A percentile compares a stretch with the other conserved stretches of the same genome.
These are phyloP conservation scores for Phenganax marumi DNA, from an alignment of 92 coral and sea anemone species.

Conservation along the genomic window DNA sequence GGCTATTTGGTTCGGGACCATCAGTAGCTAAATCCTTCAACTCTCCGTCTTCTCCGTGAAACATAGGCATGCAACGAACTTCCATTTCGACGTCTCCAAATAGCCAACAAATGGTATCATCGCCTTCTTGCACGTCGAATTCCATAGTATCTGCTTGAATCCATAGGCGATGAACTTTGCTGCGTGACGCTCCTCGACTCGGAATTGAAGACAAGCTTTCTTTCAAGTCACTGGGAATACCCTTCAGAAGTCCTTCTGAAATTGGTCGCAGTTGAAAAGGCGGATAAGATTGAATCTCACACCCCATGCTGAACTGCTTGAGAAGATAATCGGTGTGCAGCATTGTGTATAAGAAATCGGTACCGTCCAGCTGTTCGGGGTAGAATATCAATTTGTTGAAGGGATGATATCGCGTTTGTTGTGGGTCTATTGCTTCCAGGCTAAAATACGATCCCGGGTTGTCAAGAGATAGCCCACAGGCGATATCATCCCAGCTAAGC, in stretches of 20 bases:
- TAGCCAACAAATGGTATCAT: conserved; percentile 28
- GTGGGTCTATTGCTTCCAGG: conserved; percentile 40
- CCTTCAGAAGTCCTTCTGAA: conserved; percentile 32
- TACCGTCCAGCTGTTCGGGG: conserved; percentile 45
- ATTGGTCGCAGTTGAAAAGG: conserved; percentile 44
- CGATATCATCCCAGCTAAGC: conserved; percentile 55
- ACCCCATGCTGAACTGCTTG: conserved; percentile 53
- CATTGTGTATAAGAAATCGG: conserved; percentile 34
- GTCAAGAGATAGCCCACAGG: conserved; percentile 32
- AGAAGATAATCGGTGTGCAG: conserved; percentile 56
- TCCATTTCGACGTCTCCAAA: conserved; percentile 49
- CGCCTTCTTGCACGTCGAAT: conserved; percentile 35
- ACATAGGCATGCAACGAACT: conserved; percentile 56
- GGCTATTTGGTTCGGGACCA: conserved; percentile 49
- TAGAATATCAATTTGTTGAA: conserved; percentile 33
- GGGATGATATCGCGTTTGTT: conserved; percentile 43
- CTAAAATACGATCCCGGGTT: conserved; percentile 47
- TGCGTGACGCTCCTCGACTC: conserved; percentile 33
- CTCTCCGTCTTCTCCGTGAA: conserved; percentile 43
- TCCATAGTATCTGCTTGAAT: conserved; percentile 49
- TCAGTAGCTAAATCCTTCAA: conserved; percentile 40
- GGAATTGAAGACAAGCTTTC: conserved; percentile 36
- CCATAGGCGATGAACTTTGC: conserved; percentile 49
- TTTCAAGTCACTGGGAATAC: conserved; percentile 35
- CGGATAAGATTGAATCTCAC: conserved; percentile 41